These are phyloP conservation scores for Menidia beryllina DNA, from an alignment of 2,113 vertebrate species.

Conservation along the genomic window DNA sequence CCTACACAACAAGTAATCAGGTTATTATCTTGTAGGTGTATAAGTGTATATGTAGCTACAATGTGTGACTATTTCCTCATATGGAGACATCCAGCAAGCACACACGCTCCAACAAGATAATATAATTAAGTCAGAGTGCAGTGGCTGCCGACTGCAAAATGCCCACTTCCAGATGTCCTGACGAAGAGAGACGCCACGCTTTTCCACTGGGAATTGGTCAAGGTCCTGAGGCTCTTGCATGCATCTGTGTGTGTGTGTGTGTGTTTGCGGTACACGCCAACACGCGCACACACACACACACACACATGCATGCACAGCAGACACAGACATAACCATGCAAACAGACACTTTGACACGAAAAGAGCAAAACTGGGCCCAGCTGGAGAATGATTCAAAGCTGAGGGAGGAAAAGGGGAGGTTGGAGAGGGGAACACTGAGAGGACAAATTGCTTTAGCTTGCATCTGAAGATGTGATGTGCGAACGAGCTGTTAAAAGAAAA, in stretches of 20 bases:
- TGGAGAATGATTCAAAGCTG: conserved; percentile 83
- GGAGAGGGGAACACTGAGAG: conserved; percentile 66
- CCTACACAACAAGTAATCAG: conserved; percentile 37
- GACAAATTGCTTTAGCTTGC: conserved; percentile 79
- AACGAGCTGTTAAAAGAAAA: conserved; percentile 83
- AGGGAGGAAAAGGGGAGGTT: conserved; percentile 69
- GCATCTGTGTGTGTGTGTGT: conserved; percentile 31
- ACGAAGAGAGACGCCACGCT: conserved; percentile 85
- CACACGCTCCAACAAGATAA: conserved; percentile 84
- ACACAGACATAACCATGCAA: conserved; percentile 71
- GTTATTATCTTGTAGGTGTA: conserved; percentile 45
- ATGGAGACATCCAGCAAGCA: conserved; percentile 9
- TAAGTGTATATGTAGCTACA: conserved; percentile 33
- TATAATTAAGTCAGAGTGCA: conserved; percentile 92
- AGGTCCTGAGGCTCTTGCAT: conserved; percentile 78
- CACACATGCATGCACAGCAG: conserved; percentile 43
- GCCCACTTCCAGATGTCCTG: conserved; percentile 96
- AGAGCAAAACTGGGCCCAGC: conserved; percentile 77
- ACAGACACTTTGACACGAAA: conserved; percentile 74
- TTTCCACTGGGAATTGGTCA: conserved; percentile 85
- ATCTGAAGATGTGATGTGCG: conserved; percentile 81
- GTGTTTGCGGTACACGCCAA: too few species aligned
- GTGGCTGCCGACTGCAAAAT: conserved; percentile 88
- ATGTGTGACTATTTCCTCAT: conserved; percentile 18
- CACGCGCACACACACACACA: conserved; percentile 27